Conservation (phyloP, 2,113 vertebrate genomes). For the Dasyornis broadbenti region DNA sequence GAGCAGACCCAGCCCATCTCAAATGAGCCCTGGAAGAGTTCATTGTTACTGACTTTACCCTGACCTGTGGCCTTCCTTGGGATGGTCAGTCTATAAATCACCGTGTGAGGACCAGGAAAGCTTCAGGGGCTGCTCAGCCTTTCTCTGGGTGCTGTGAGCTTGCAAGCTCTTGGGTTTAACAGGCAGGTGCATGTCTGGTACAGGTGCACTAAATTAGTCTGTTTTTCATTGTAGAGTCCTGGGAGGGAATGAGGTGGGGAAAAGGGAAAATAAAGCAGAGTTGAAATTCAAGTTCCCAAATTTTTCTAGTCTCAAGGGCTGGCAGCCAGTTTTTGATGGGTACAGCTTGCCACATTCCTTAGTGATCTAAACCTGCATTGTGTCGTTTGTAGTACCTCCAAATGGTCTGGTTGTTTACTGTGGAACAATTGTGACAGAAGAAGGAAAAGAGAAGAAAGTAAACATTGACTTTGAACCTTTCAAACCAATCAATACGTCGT, state of each 20-base stretch:
- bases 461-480: slow-evolving; percentile 99
- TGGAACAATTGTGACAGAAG: slow-evolving; percentile 99
- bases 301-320: background rate
- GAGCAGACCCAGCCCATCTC: background rate
- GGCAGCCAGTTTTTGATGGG: background rate
- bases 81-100: background rate
- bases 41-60: background rate
- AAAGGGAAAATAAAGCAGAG: too few species aligned
- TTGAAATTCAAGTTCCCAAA: too few species aligned
- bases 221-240: background rate
- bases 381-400: slow-evolving; percentile 88
- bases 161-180: background rate
- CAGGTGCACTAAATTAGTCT: background rate
- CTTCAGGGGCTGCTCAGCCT: background rate
- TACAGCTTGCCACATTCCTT: background rate
- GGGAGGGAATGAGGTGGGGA: background rate
- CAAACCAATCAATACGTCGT: slow-evolving; percentile 99
- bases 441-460: slow-evolving; percentile 99
- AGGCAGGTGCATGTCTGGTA: background rate
- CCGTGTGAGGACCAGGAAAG: background rate
- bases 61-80: background rate
- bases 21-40: background rate
- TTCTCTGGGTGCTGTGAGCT: background rate
- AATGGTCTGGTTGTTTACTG: slow-evolving; percentile 99
- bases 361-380: background rate